phyloP scores from a whole-genome alignment of 1,140 invertebrate species.

The Drosophila auraria region DNA sequence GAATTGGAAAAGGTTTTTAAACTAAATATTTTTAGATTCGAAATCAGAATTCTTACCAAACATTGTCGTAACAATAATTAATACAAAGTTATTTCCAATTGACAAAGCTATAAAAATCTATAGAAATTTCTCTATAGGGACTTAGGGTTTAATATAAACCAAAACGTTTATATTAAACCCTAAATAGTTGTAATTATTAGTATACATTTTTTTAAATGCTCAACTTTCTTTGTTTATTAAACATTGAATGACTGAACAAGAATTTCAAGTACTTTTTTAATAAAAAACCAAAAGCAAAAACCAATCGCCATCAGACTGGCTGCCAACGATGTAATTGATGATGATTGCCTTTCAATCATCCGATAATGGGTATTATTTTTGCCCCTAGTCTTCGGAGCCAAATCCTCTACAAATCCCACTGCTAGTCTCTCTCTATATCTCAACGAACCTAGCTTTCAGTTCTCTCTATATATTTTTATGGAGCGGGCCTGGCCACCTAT shows the following conservation, averaged over 20 bases:
- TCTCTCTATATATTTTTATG: not conserved
- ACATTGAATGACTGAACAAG: not conserved
- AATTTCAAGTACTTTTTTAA: not conserved
- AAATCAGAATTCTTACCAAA: not conserved
- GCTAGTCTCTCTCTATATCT: not conserved
- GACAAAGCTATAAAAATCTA: too few relatives aligned
- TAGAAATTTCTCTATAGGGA: too few relatives aligned
- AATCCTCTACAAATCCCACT: constrained; percentile 16
- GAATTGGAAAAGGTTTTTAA: not conserved
- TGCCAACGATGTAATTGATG: constrained; percentile 44
- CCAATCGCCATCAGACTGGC: not conserved
- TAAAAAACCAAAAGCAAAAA: not conserved
- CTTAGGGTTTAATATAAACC: too few relatives aligned
- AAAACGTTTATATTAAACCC: too few relatives aligned
- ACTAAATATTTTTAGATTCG: not conserved
- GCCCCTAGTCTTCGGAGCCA: not conserved
- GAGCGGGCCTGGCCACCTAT: constrained; percentile 22
- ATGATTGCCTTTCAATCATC: constrained; percentile 56
- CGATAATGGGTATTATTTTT: constrained; percentile 3
- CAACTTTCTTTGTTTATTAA: too few relatives aligned
- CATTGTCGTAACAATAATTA: too few relatives aligned
- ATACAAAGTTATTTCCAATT: too few relatives aligned
- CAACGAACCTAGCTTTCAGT: too few relatives aligned
- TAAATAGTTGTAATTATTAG: too few relatives aligned
- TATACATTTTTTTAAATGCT: too few relatives aligned